phyloP scores from a whole-genome alignment of 2,113 vertebrate species.

The Pao palembangensis region DNA sequence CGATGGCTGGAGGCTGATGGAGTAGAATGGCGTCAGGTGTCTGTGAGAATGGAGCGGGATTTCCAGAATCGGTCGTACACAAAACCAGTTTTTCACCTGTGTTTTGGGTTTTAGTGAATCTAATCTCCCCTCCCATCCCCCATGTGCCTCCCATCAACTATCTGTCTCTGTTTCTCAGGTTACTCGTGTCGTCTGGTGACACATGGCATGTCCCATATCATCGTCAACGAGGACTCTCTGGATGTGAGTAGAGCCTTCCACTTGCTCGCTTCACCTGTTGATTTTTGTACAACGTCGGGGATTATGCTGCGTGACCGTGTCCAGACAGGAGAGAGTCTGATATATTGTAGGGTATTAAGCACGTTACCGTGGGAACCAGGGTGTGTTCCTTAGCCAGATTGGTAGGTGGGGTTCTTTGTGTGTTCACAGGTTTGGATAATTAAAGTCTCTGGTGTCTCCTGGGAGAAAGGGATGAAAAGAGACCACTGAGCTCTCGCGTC shows the following conservation, averaged over 20 bases:
- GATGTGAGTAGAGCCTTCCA: conserved; percentile 83
- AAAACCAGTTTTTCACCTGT: conserved; percentile 17
- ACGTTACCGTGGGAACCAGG: conserved; percentile 63
- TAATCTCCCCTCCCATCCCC: conserved; percentile 27
- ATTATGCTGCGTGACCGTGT: conserved; percentile 23
- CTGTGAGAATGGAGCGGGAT: conserved; percentile 2
- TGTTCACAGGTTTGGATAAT: conserved; percentile 71
- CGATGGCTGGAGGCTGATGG: neutral
- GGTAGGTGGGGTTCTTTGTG: conserved; percentile 71
- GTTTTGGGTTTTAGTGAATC: conserved; percentile 35
- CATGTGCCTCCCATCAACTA: conserved; percentile 4
- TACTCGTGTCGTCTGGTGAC: conserved; percentile 93
- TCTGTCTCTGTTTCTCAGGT: conserved; percentile 73
- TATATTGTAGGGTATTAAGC: conserved; percentile 28
- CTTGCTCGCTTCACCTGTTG: neutral
- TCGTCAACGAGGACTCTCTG: conserved; percentile 94
- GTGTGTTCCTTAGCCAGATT: conserved; percentile 53
- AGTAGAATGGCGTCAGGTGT: neutral
- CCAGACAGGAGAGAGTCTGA: conserved; percentile 17
- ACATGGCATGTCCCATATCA: conserved; percentile 95
- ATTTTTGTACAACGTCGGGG: conserved; percentile 1
- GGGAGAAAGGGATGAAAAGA: conserved; percentile 65
- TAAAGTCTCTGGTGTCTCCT: conserved; percentile 76
- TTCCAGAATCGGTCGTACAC: neutral
- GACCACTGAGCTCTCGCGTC: conserved; percentile 30